These are phyloP conservation scores for Euzophera pinguis DNA, from an alignment of 2,888 invertebrate genomes.

Conservation along the genomic window DNA sequence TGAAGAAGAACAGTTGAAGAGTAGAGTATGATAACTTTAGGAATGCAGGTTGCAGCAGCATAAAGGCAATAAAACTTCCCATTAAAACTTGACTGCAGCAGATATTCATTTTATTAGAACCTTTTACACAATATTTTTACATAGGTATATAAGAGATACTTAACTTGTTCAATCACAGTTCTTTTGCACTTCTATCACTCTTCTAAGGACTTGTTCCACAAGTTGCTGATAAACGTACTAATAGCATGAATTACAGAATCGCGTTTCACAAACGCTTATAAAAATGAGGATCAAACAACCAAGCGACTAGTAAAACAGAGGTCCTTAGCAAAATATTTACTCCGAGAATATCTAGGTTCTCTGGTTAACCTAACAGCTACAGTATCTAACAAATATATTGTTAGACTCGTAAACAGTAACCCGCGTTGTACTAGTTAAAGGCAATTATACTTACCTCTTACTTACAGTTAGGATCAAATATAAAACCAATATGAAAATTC, in stretches of 20 bases:
- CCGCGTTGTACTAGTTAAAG: not conserved
- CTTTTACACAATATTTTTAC: not conserved
- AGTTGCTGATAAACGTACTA: too few relatives aligned
- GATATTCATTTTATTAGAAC: not conserved
- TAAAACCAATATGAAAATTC: slow-evolving; percentile 58
- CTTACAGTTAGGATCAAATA: slow-evolving; percentile 6
- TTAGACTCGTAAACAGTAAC: slow-evolving; percentile 6
- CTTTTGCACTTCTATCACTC: not conserved
- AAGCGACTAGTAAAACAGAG: too few relatives aligned
- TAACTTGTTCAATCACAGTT: slow-evolving; percentile 8
- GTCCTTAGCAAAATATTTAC: not conserved
- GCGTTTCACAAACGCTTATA: not conserved
- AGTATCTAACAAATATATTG: not conserved
- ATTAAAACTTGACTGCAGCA: slow-evolving; percentile 2
- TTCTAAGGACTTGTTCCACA: too few relatives aligned
- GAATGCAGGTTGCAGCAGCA: not conserved
- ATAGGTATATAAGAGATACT: not conserved
- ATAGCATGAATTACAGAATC: too few relatives aligned
- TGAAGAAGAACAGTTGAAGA: too few relatives aligned
- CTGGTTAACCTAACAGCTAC: not conserved
- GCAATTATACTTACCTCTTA: not conserved
- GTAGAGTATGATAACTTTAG: too few relatives aligned
- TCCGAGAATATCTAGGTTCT: not conserved
- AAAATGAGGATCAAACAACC: too few relatives aligned
- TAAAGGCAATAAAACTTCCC: not conserved